phyloP scores from a whole-genome alignment of 2,113 vertebrate genomes.

The Circaetus cinerascens region DNA sequence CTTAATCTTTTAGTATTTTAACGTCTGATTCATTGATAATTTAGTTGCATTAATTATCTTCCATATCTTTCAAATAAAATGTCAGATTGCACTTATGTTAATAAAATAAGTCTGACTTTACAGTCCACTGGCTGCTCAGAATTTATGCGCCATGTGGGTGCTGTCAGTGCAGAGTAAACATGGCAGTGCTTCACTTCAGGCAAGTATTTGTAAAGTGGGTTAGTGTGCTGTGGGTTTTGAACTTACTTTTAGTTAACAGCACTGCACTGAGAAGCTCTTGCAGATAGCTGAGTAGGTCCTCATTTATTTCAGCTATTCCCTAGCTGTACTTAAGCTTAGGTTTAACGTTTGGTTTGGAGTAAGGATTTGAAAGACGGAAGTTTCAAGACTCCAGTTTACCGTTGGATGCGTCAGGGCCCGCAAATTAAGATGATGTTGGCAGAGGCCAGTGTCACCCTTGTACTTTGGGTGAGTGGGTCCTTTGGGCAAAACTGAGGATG shows the following conservation, averaged over 20 bases:
- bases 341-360: not conserved
- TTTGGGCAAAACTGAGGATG: not conserved
- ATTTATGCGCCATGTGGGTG: not conserved
- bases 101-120: not conserved
- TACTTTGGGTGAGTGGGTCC: not conserved
- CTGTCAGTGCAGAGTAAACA: not conserved
- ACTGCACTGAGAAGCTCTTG: not conserved
- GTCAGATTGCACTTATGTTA: not conserved
- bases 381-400: not conserved
- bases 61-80: not conserved
- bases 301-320: not conserved
- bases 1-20: not conserved
- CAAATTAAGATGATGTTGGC: fast-evolving
- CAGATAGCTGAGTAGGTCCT: not conserved
- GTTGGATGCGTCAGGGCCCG: not conserved
- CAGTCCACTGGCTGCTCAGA: not conserved
- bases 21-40: not conserved
- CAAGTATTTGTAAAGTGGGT: not conserved
- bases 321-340: not conserved
- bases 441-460: not conserved
- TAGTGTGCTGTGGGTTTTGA: not conserved
- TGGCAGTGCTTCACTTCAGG: not conserved
- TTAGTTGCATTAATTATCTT: not conserved
- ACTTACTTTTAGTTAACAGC: not conserved
- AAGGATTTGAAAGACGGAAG: not conserved